Evolutionary conservation across 1,140 invertebrate genomes (phyloP).

Genomic region (Aporrectodea caliginosa): DNA sequence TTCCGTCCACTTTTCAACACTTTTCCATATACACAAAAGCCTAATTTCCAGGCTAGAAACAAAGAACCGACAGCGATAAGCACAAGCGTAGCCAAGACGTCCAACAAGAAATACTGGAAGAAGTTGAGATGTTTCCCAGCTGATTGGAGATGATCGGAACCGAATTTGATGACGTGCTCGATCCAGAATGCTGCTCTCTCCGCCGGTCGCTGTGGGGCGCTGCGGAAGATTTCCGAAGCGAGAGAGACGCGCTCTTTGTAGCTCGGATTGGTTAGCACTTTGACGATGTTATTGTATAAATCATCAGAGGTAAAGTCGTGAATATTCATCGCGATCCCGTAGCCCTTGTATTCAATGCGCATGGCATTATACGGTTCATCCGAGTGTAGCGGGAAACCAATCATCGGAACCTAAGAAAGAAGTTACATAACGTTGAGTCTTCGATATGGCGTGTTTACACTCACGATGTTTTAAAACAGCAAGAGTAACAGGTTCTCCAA

Average conservation of each 20-base stretch:
- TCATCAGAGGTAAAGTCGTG: not conserved
- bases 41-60: too few species aligned
- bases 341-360: slow-evolving; percentile 44
- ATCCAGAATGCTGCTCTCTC: slow-evolving; percentile 11
- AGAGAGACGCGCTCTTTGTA: not conserved
- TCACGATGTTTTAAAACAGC: too few species aligned
- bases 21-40: too few species aligned
- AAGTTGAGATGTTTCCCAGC: not conserved
- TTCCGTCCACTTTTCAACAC: too few species aligned
- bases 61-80: too few species aligned
- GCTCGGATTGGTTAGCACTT: not conserved
- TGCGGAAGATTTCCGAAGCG: slow-evolving; percentile 18
- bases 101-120: slow-evolving; percentile 15
- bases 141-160: slow-evolving; percentile 9
- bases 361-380: slow-evolving; percentile 47
- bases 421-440: too few species aligned
- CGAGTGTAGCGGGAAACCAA: slow-evolving; percentile 40
- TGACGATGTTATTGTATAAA: not conserved
- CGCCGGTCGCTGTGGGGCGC: not conserved
- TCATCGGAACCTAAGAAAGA: slow-evolving; percentile 40
- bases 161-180: slow-evolving; percentile 16
- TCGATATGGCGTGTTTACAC: too few species aligned
- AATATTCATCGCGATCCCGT: slow-evolving; percentile 25
- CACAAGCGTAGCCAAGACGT: not conserved
- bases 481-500: too few species aligned